Base-by-base conservation (phyloP, 1,140 invertebrate species). In the Drosophila erecta region DNA sequence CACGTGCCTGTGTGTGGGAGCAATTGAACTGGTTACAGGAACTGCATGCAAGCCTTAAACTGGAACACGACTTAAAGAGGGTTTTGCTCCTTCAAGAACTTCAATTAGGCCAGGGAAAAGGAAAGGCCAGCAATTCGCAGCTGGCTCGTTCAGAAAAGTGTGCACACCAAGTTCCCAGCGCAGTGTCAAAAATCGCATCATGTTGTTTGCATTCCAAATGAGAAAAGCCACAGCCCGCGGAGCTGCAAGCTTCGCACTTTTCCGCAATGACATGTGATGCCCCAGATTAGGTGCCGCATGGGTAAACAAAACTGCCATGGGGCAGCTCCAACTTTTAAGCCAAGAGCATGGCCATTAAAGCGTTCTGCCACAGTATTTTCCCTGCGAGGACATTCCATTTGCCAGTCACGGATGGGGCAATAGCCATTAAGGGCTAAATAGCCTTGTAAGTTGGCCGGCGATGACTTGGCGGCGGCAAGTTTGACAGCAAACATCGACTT, bases 401-500 rank as follows among this genome's bases (percentile, higher is more conserved):
- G 15, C 40, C 17, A 22, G 22, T 30, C 22, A 14, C 22, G 24
- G 47, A 20, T 33, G n/a, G 20, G 35, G 57, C 40, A n/a, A 4
- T 35, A 5, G 4, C 12, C 44, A 33, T 43, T 41, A 61, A 33
- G 35, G 55, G n/a, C 64, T 20, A 20, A 65, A 49, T 20, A 66
- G 59, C 44, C 59, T 50, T 30, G 59, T 17, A 65, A 65, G 64
- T 62, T 50, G 24, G 20, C 27, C 64, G 12, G 22, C 56, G 7
- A 33, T 64, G 59, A 64, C 58, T 64, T 35, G 64, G 7, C 27
- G 4, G 44, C 33, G 44, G 37, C 53, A 66, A 69, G 61, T 54
- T 66, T 4, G 33, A 22, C 27, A 27, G 51, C 65, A 53, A 54
- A 38, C 65, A 41, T 43, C 62, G 50, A 47, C 62, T 47, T 67